Conservation (phyloP, 1,140 invertebrate species). For the Dinoponera quadriceps region DNA sequence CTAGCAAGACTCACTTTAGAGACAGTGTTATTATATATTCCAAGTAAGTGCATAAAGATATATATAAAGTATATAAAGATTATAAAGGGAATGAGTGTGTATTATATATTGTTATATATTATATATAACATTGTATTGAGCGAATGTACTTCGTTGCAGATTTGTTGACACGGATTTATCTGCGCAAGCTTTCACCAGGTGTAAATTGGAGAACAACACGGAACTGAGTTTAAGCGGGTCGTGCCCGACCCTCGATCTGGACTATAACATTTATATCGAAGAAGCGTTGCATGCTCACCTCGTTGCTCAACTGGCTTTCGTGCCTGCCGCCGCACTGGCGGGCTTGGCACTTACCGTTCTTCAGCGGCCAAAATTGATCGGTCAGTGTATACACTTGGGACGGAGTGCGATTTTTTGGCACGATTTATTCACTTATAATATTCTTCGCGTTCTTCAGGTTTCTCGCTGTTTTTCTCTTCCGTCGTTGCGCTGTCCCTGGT, state of each 20-base stretch:
- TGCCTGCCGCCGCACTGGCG: conserved; percentile 79
- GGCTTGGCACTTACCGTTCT: conserved; percentile 78
- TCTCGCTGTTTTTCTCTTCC: conserved; percentile 80
- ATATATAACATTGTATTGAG: background rate
- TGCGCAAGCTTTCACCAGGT: conserved; percentile 84
- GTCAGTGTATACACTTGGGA: conserved; percentile 60
- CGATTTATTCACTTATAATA: conserved; percentile 3
- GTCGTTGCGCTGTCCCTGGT: conserved; percentile 77
- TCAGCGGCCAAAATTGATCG: conserved; percentile 81
- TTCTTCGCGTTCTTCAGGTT: conserved; percentile 68
- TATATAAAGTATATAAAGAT: too few species aligned
- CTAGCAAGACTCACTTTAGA: conserved; percentile 86
- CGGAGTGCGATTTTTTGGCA: background rate
- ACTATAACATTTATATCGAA: conserved; percentile 83
- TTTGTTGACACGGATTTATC: conserved; percentile 86
- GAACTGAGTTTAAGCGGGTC: conserved; percentile 79
- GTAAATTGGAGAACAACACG: conserved; percentile 85
- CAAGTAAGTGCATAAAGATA: conserved; percentile 76
- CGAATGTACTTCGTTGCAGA: conserved; percentile 73
- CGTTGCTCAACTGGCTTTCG: conserved; percentile 80
- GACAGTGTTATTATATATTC: conserved; percentile 84
- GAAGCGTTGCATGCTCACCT: conserved; percentile 81
- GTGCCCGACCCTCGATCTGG: conserved; percentile 81
- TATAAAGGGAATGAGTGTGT: too few species aligned
- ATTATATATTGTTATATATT: background rate